Evolutionary conservation across 2,888 invertebrate genomes (phyloP), one percentile per base, ranked within the genome.

Genomic region (Steinernema hermaphroditum): DNA sequence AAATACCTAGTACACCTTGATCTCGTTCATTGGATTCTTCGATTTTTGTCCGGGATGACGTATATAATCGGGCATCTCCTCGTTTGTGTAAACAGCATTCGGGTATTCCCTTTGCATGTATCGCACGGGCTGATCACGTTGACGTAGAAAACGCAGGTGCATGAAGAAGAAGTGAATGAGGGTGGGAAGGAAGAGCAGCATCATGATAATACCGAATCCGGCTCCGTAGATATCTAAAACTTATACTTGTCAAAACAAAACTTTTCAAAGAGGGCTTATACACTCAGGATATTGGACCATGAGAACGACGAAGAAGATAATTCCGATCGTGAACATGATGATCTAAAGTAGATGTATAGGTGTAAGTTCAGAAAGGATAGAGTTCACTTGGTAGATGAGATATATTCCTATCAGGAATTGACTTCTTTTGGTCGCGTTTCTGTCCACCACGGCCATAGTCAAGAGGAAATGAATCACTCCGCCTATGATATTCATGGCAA

Each of bases 221-320:
- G 54, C 54, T 12, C 16, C 54, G 54, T 54, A 54, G 27, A 54
- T 54, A 16, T 54, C 54, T 54, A 54, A 54, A 54, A 27, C n/a
- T n/a, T n/a, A n/a, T n/a, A n/a, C n/a, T n/a, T n/a, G n/a, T 12
- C 8, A 27, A 12, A 6, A 6, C 27, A 24, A 8, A 54, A 54
- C n/a, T 27, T 22, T 24, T 27, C 6, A 27, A 2, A 24, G 27
- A 8, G 6, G 46, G 6, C 16, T 16, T 54, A 24, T 19, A 54
- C 54, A 54, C 4, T 54, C 27, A 6, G 54, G 54, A 27, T 54
- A 54, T 6, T 27, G 2, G 27, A 22, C 19, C n/a, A 54, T 22
- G 19, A 54, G 54, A 22, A 27, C 9, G 54, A 54, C 4, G 24
- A 54, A 27, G 22, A 14, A 6, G 16, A 22, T 16, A 6, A 54